Evolutionary conservation across 2,113 vertebrate species (phyloP).

Genomic region (Raja brachyura): DNA sequence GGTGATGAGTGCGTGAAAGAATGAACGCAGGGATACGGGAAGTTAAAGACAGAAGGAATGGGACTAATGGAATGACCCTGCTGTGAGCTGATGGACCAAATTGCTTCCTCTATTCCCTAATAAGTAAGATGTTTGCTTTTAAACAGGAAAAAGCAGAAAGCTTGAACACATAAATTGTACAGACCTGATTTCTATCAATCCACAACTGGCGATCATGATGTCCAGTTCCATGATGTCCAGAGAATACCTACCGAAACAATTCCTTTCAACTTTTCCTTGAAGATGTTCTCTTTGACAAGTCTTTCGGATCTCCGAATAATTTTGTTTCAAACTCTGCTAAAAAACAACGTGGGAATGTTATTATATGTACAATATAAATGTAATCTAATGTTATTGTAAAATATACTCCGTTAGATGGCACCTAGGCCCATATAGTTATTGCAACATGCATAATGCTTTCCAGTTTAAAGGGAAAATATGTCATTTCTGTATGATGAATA

Average conservation of each 20-base stretch:
- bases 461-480: not conserved
- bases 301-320: no score
- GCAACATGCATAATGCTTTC: not conserved
- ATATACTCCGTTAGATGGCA: not conserved
- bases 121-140: not conserved
- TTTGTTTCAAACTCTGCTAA: not conserved
- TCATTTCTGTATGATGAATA: not conserved
- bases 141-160: not conserved
- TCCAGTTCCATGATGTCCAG: not conserved
- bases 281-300: not conserved
- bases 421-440: not conserved
- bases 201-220: not conserved
- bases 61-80: no score
- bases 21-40: no score
- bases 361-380: not conserved
- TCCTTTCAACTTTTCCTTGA: not conserved
- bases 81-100: no score
- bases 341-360: not conserved
- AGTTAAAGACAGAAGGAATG: no score
- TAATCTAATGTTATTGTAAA: not conserved
- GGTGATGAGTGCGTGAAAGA: no score
- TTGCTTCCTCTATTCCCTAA: no score
- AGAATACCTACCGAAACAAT: not conserved
- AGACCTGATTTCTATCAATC: not conserved
- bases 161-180: not conserved